Percentiles rank a stretch among this genome's conserved stretches.
phyloP scores from a whole-genome alignment of 2,797 vertebrate species.

The Coluber constrictor region DNA sequence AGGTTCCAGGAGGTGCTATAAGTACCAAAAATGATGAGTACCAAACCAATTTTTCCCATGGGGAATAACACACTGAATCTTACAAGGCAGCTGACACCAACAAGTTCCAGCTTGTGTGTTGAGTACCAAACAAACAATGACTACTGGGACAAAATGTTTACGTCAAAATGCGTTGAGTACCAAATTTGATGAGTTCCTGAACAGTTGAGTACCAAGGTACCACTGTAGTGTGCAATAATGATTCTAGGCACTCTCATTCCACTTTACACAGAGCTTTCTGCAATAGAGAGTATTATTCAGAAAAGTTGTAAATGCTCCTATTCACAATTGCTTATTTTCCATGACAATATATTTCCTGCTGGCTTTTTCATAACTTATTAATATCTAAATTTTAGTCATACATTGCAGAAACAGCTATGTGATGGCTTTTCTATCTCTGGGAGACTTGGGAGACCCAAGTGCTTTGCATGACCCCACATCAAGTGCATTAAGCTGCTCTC shows the following conservation, averaged over 20 bases:
- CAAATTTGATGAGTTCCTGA: background rate
- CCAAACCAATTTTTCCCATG: background rate
- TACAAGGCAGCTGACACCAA: background rate
- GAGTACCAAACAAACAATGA: background rate
- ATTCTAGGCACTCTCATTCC: background rate
- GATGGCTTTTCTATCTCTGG: background rate
- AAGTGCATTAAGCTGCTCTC: too few species aligned
- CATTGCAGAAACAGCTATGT: background rate
- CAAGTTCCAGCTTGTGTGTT: background rate
- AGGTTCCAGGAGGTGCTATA: background rate
- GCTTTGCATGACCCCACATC: background rate
- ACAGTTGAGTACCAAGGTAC: background rate
- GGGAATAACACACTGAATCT: background rate
- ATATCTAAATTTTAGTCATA: background rate
- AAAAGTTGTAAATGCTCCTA: background rate
- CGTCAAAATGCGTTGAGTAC: background rate
- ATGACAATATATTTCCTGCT: background rate
- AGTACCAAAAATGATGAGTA: background rate
- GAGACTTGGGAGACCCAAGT: background rate
- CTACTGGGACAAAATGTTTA: background rate
- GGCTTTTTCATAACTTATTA: background rate
- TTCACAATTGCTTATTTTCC: background rate
- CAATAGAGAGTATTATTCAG: background rate
- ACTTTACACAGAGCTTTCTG: background rate
- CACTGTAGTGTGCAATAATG: background rate